Evolutionary conservation across 2,888 invertebrate species (phyloP).

Genomic region (Troglohyphantes excavatus): DNA sequence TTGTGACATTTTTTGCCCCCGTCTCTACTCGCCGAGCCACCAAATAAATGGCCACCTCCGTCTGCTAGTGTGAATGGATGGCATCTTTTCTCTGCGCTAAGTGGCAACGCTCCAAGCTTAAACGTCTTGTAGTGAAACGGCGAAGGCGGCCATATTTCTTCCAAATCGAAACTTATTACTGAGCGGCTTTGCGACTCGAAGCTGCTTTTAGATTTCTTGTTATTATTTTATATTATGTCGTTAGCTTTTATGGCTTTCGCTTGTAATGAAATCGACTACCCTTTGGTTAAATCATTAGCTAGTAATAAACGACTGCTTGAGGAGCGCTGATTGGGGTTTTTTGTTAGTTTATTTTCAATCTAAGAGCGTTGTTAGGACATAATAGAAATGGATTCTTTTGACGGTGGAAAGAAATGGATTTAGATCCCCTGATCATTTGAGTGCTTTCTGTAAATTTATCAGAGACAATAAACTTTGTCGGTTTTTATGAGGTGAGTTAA

Average conservation of each 20-base stretch:
- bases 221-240: conserved; percentile 76
- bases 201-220: conserved; percentile 42
- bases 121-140: conserved; percentile 68
- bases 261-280: conserved; percentile 73
- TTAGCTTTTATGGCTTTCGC: conserved; percentile 76
- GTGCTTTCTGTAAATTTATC: not conserved
- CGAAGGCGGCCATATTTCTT: conserved; percentile 74
- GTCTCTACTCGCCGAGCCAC: conserved; percentile 60
- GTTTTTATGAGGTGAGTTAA: no score
- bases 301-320: conserved; percentile 73
- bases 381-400: conserved; percentile 14
- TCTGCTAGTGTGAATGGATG: conserved; percentile 75
- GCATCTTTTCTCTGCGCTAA: conserved; percentile 70
- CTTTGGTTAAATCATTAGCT: conserved; percentile 77
- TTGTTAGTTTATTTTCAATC: not conserved
- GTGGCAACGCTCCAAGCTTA: conserved; percentile 76
- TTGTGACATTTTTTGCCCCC: conserved; percentile 75
- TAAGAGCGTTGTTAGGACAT: not conserved
- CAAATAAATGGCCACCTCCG: conserved; percentile 72
- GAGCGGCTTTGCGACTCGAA: conserved; percentile 18
- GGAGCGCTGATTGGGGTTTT: not conserved
- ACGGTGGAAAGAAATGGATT: not conserved
- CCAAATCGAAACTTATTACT: conserved; percentile 78
- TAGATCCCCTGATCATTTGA: not conserved
- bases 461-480: not conserved